Conservation (phyloP, 2,797 vertebrate genomes). For the Vireo griseus region DNA sequence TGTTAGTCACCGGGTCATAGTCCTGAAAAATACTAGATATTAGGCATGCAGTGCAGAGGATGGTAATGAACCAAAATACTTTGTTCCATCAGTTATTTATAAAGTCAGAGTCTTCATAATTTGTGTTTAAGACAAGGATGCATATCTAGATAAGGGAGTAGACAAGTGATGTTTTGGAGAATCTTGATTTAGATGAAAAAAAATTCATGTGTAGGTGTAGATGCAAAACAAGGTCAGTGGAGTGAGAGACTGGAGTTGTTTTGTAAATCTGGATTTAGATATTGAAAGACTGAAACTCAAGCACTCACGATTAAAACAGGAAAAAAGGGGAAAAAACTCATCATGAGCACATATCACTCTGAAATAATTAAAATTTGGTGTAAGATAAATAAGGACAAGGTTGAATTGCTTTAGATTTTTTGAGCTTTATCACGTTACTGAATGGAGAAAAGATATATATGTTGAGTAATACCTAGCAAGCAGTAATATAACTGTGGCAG, state of each 20-base stretch:
- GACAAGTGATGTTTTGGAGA: not conserved
- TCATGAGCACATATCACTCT: fast-evolving
- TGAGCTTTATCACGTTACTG: not conserved
- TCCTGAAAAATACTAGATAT: not conserved
- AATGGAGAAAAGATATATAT: not conserved
- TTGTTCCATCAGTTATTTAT: not conserved
- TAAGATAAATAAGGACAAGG: not conserved
- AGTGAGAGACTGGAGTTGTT: not conserved
- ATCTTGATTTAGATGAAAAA: not conserved
- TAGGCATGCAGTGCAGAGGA: not conserved
- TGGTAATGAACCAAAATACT: not conserved
- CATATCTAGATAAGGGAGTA: not conserved
- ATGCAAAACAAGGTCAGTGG: not conserved
- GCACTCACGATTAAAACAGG: not conserved
- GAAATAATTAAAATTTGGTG: not conserved
- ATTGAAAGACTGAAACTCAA: not conserved
- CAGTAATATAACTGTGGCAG: not conserved
- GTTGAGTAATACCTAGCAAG: not conserved
- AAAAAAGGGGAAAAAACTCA: fast-evolving
- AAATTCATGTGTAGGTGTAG: not conserved
- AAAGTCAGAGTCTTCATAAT: not conserved
- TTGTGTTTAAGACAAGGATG: not conserved
- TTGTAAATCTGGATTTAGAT: not conserved
- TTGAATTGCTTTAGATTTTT: not conserved
- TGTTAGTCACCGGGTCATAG: not conserved